Percentiles rank a stretch among this genome's conserved stretches.
These are phyloP conservation scores for Sympetrum striolatum DNA, from an alignment of 2,888 invertebrate species.

Conservation along the genomic window DNA sequence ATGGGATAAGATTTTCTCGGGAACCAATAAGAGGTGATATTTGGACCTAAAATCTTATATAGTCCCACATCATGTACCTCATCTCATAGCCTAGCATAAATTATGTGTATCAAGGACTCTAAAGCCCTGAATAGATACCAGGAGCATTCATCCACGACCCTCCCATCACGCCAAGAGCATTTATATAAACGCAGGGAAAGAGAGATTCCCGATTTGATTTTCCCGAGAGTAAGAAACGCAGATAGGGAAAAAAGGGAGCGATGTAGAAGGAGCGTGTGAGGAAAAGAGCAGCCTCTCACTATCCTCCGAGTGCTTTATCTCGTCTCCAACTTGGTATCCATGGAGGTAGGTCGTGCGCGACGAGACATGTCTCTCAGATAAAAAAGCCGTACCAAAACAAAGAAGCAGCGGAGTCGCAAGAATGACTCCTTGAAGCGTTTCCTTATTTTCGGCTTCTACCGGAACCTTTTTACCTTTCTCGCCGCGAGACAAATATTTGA, in stretches of 20 bases:
- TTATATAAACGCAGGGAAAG: background rate
- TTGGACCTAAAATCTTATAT: no score
- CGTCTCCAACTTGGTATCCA: conserved; percentile 21
- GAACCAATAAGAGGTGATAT: no score
- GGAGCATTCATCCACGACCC: background rate
- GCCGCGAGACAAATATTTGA: background rate
- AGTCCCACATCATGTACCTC: no score
- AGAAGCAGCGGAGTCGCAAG: background rate
- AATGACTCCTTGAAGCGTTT: background rate
- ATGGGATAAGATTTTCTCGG: no score
- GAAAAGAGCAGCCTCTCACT: background rate
- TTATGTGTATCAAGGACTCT: no score
- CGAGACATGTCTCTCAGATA: background rate
- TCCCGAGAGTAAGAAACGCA: background rate
- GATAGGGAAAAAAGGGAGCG: background rate
- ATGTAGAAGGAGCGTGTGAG: background rate
- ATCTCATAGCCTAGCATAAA: no score
- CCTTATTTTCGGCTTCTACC: background rate
- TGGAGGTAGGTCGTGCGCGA: conserved; percentile 39
- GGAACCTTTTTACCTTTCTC: background rate
- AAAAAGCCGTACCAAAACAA: background rate
- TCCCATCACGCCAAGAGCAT: background rate
- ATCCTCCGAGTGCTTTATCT: conserved; percentile 27
- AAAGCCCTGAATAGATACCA: no score
- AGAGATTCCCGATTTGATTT: background rate